These are phyloP conservation scores for Indri indri DNA, from an alignment of 2,113 vertebrate genomes.

Conservation along the genomic window DNA sequence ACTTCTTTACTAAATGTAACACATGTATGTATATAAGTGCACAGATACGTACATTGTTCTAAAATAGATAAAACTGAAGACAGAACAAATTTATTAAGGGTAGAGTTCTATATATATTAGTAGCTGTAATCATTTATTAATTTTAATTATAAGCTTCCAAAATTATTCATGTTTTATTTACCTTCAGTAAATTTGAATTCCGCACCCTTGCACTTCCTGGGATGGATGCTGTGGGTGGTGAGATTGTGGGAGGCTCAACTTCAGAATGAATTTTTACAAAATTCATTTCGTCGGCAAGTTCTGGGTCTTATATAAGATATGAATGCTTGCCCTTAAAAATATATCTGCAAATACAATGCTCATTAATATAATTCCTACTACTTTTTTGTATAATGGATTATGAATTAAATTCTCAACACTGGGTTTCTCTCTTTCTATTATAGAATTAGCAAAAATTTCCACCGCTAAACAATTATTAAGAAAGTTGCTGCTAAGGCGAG, in stretches of 20 bases:
- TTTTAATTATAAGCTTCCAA: slow-evolving; percentile 18
- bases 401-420: background rate
- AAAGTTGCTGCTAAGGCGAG: background rate
- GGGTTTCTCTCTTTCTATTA: background rate
- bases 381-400: background rate
- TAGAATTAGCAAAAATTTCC: slow-evolving; percentile 12
- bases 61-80: background rate
- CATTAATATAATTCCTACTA: background rate
- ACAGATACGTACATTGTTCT: background rate
- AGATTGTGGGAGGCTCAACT: slow-evolving; percentile 37
- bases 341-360: slow-evolving; percentile 25
- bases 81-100: background rate
- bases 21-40: background rate
- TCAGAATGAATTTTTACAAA: slow-evolving; percentile 37
- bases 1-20: background rate
- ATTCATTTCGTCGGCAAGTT: slow-evolving; percentile 25
- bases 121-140: background rate
- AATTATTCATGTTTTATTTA: slow-evolving; percentile 34
- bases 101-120: background rate
- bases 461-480: background rate
- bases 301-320: slow-evolving; percentile 39
- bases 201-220: background rate
- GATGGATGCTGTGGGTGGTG: slow-evolving; percentile 20
- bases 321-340: slow-evolving; percentile 40
- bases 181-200: slow-evolving; percentile 1